Base-by-base conservation (phyloP, 2,113 vertebrate genomes). In the Chionomys nivalis region DNA sequence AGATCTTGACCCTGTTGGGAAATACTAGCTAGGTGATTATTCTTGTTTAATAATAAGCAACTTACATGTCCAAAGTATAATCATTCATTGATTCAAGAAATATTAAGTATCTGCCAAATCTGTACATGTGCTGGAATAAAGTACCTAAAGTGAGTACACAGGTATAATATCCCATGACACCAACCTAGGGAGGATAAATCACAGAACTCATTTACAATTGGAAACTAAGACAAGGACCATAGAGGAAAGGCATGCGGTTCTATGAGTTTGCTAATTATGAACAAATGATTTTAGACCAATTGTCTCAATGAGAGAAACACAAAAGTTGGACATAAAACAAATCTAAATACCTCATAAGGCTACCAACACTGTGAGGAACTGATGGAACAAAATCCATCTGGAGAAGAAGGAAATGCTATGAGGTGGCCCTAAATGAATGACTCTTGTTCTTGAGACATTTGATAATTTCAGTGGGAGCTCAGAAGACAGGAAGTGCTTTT, bases 31-130 rank as follows among this genome's bases (percentile, higher is more conserved):
- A 63, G 19, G 31, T 68, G 19, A 11, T 85, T 68, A 16, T 8
- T 79, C 21, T 89, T 85, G 33, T 70, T 73, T 89, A 91, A 89
- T 52, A 93, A n/a, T 49, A 82, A 90, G 21, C n/a, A 77, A 39
- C 19, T 89, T 58, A 52, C 39, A 65, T 61, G 19, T 31, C 28
- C 44, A 68, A 44, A 28, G 6, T 77, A 78, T 14, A 86, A 21
- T 79, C 36, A 88, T 47, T 55, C 61, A 78, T 3, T 68, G 44
- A 10, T 24, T 78, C 19, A 39, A 23, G 65, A 81, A 87, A 96
- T 87, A 82, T 31, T 89, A 91, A 47, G 10, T 52, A 28, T 55
- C 31, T 79, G 19, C 4, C 24, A 78, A 21, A 55, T 4, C 55
- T 83, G 90, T 33, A 47, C 44, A 3, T 61, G n/a, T 39, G 1